These are phyloP conservation scores for Palloptera scutellata DNA, from an alignment of 2,888 invertebrate genomes.

Conservation along the genomic window DNA sequence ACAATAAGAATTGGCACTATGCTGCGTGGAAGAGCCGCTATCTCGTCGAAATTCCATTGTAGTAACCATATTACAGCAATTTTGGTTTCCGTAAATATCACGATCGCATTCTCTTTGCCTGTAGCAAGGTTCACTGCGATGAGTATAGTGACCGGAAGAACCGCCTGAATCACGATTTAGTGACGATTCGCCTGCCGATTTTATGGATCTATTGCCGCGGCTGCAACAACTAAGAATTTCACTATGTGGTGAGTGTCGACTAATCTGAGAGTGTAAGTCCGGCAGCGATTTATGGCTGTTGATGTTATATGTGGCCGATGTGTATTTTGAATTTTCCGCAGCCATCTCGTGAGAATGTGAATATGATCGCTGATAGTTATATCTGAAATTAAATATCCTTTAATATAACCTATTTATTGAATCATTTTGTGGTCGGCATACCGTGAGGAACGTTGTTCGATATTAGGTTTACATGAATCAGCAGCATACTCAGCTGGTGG, in stretches of 20 bases:
- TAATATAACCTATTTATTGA: background rate
- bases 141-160: slow-evolving; percentile 83
- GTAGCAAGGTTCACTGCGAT: slow-evolving; percentile 77
- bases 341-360: slow-evolving; percentile 72
- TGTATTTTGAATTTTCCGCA: slow-evolving; percentile 58
- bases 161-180: slow-evolving; percentile 83
- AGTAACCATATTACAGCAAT: slow-evolving; percentile 45
- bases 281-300: slow-evolving; percentile 85
- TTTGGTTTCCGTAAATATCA: slow-evolving; percentile 47
- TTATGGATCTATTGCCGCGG: slow-evolving; percentile 64
- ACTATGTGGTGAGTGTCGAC: slow-evolving; percentile 64
- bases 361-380: slow-evolving; percentile 67
- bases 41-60: slow-evolving; percentile 68
- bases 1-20: slow-evolving; percentile 67
- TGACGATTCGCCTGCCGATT: slow-evolving; percentile 70
- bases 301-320: slow-evolving; percentile 66
- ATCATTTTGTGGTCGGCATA: slow-evolving; percentile 28
- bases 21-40: slow-evolving; percentile 81
- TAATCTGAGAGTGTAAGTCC: slow-evolving; percentile 74
- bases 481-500: slow-evolving; percentile 77
- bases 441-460: slow-evolving; percentile 55
- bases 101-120: slow-evolving; percentile 54
- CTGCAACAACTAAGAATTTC: slow-evolving; percentile 64
- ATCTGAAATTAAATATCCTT: slow-evolving; percentile 45
- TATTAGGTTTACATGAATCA: slow-evolving; percentile 54